Percentiles rank a stretch among this genome's conserved stretches.
These are phyloP conservation scores for Trichonephila clavata DNA, from an alignment of 1,140 invertebrate species.

Conservation along the genomic window DNA sequence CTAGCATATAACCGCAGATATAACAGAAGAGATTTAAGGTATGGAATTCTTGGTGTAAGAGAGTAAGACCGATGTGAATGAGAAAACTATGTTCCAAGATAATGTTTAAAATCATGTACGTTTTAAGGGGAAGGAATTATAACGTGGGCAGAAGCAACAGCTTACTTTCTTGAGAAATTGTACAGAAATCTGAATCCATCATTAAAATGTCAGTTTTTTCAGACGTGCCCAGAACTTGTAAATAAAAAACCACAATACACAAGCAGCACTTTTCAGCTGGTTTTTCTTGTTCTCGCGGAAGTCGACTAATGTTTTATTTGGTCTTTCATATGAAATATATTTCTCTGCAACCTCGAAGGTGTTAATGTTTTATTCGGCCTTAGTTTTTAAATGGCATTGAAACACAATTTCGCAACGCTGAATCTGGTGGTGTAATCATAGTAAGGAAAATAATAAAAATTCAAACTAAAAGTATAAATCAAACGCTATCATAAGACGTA, in stretches of 20 bases:
- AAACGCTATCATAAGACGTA: background rate
- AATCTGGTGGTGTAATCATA: background rate
- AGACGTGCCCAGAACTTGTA: background rate
- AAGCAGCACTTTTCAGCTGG: background rate
- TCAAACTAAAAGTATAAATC: background rate
- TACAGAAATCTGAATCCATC: background rate
- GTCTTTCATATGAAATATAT: background rate
- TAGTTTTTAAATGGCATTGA: background rate
- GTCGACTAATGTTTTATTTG: background rate
- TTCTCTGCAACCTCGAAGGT: background rate
- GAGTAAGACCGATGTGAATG: constrained; percentile 1
- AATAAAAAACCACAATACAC: background rate
- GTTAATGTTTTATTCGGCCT: constrained; percentile 22
- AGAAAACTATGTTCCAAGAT: background rate
- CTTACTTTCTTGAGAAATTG: background rate
- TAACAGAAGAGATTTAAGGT: background rate
- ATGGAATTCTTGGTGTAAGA: background rate
- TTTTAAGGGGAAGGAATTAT: background rate
- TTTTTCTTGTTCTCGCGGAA: background rate
- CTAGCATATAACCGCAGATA: background rate
- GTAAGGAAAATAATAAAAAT: background rate
- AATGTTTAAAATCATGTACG: background rate
- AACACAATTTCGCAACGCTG: background rate
- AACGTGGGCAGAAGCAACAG: background rate
- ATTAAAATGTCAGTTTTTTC: background rate